Conservation (phyloP, 2,797 vertebrate genomes). For the Gallinago stenura region DNA sequence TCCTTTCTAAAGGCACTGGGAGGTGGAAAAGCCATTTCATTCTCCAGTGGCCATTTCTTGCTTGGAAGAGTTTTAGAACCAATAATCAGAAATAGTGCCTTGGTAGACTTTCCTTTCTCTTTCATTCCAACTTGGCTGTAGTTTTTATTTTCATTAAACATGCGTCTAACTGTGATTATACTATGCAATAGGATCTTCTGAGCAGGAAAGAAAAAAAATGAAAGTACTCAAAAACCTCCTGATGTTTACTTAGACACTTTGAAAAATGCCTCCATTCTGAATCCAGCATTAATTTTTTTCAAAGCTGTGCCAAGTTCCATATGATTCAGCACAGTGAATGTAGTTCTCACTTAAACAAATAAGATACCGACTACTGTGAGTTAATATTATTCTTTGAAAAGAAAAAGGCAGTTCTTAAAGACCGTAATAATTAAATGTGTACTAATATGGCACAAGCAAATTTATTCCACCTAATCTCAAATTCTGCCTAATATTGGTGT, state of each 20-base stretch:
- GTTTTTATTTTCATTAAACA: conserved; percentile 5
- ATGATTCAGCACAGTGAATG: background rate
- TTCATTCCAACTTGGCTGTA: background rate
- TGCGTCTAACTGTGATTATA: background rate
- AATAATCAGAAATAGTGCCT: background rate
- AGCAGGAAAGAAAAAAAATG: background rate
- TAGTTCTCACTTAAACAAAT: background rate
- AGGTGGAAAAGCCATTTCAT: background rate
- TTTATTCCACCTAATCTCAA: conserved; percentile 17
- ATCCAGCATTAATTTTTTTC: background rate
- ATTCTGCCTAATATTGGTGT: background rate
- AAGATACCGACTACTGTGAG: background rate
- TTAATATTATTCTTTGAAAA: background rate
- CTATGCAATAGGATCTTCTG: background rate
- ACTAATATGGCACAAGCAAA: background rate
- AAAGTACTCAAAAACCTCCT: background rate
- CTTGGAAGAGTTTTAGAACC: background rate
- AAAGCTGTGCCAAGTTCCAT: background rate
- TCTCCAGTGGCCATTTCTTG: background rate
- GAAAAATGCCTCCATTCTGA: background rate
- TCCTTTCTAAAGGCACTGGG: background rate
- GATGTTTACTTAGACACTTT: background rate
- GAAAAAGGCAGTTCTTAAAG: background rate
- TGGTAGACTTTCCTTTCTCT: background rate
- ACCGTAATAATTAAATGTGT: background rate